Evolutionary conservation across 2,888 invertebrate genomes (phyloP).

Genomic region (Coelogynopora nodosa): DNA sequence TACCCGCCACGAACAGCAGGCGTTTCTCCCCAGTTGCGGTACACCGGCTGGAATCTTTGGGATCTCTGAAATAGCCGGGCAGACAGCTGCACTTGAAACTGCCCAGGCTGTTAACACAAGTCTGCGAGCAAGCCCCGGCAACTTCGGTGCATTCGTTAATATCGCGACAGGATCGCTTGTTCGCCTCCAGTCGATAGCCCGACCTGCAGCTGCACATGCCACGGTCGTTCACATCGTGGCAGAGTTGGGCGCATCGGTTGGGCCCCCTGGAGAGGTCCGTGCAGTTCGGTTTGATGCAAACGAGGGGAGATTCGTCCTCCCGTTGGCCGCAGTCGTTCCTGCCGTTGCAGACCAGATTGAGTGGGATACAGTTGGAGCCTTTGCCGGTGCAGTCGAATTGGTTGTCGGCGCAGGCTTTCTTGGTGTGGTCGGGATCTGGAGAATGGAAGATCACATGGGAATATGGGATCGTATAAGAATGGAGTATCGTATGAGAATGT

Average conservation of each 20-base stretch:
- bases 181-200: slow-evolving; percentile 7
- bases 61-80: not conserved
- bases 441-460: no score
- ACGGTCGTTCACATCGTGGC: not conserved
- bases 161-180: slow-evolving; percentile 26
- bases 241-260: not conserved
- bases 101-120: not conserved
- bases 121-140: not conserved
- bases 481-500: no score
- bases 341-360: not conserved
- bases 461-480: no score
- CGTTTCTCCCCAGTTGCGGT: not conserved
- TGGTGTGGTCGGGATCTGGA: no score
- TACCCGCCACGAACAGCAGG: not conserved
- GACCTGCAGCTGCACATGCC: not conserved
- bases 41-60: not conserved
- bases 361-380: not conserved
- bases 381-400: not conserved
- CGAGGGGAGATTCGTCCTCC: slow-evolving; percentile 22
- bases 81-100: not conserved
- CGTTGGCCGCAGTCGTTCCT: not conserved
- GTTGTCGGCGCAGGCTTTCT: not conserved
- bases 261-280: not conserved
- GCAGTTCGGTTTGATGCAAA: not conserved
- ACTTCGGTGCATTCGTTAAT: slow-evolving; percentile 37